Evolutionary conservation across 2,113 vertebrate species (phyloP).

Genomic region (Ochotona curzoniae): DNA sequence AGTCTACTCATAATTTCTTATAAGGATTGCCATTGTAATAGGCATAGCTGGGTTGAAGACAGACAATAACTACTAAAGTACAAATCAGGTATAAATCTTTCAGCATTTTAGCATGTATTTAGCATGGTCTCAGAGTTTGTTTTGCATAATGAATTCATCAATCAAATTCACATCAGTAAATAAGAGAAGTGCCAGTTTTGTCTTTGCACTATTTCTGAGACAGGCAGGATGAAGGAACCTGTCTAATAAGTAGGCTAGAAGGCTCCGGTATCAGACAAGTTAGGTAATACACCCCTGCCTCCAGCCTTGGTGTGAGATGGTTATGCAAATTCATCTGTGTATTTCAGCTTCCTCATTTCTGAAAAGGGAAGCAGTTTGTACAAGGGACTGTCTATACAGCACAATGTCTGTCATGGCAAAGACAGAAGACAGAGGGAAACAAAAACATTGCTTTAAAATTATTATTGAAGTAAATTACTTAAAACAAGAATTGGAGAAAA

Average conservation of each 20-base stretch:
- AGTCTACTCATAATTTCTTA: conserved; percentile 71
- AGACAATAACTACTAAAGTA: conserved; percentile 70
- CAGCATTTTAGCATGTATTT: conserved; percentile 54
- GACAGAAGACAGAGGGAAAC: not conserved
- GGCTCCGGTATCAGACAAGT: not conserved
- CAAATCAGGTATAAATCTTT: conserved; percentile 67
- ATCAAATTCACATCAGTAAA: conserved; percentile 53
- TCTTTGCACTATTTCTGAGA: conserved; percentile 28
- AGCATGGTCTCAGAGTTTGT: not conserved
- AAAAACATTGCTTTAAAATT: conserved; percentile 45
- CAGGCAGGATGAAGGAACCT: not conserved
- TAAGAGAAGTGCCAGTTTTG: conserved; percentile 60
- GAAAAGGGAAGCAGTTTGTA: conserved; percentile 36
- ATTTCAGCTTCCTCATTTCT: conserved; percentile 52
- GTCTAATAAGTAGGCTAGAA: not conserved
- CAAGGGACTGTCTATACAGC: conserved; percentile 30
- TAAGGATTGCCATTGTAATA: conserved; percentile 42
- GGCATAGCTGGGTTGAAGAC: conserved; percentile 66
- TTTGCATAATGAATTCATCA: conserved; percentile 63
- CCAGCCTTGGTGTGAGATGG: conserved; percentile 1
- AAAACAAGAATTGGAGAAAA: conserved; percentile 8
- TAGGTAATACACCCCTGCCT: conserved; percentile 6
- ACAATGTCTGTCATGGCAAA: not conserved
- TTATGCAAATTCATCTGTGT: conserved; percentile 30
- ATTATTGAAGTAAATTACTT: not conserved